phyloP scores from a whole-genome alignment of 2,113 vertebrate species.

The Corvus hawaiiensis region DNA sequence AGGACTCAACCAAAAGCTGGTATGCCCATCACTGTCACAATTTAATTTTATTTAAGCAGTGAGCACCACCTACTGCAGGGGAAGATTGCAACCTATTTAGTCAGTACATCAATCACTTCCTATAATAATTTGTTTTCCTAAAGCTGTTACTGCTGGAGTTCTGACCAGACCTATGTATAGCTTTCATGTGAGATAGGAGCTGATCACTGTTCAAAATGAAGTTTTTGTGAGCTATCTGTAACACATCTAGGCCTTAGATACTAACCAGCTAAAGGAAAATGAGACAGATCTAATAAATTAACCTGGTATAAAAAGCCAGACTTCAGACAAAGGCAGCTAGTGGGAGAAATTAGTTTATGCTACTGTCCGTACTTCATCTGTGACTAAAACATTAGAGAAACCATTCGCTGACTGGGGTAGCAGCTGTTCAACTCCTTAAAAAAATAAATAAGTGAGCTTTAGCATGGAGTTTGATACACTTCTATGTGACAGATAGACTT shows the following conservation, averaged over 20 bases:
- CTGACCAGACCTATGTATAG: slow-evolving; percentile 6
- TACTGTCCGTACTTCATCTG: background rate
- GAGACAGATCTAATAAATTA: background rate
- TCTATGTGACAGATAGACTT: background rate
- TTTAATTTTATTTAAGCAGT: slow-evolving; percentile 49
- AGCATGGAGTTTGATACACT: background rate
- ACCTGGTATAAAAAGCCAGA: background rate
- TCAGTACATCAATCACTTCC: slow-evolving; percentile 40
- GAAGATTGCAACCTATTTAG: slow-evolving; percentile 45
- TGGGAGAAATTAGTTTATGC: background rate
- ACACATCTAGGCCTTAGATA: background rate
- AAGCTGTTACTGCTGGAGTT: background rate
- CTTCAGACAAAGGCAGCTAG: background rate
- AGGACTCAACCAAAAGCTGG: background rate
- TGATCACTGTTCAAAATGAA: background rate
- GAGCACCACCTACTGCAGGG: slow-evolving; percentile 62
- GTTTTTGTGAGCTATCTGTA: background rate
- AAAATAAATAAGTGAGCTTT: background rate
- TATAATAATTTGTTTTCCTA: slow-evolving; percentile 35
- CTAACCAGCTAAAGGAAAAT: background rate
- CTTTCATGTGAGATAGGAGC: background rate
- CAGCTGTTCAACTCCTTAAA: background rate
- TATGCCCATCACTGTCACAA: background rate
- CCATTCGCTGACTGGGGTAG: background rate
- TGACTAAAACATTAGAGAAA: background rate